Conservation (phyloP, 2,888 invertebrate genomes). For the Rhamnusium bicolor region DNA sequence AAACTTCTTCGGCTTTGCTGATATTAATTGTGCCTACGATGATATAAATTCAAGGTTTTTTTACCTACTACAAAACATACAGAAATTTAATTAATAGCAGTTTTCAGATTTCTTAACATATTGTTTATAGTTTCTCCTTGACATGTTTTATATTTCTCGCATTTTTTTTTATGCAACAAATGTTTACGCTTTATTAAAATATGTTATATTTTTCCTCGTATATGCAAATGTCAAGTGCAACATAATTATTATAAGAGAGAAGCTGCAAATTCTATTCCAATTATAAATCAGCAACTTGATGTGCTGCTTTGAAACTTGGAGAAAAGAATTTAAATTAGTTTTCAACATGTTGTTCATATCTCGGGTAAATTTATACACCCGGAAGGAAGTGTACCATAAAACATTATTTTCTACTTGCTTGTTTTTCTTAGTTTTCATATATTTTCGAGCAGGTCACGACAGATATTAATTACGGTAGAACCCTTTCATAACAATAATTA, state of each 20-base stretch:
- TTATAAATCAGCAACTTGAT: not conserved
- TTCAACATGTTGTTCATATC: not conserved
- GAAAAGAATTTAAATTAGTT: not conserved
- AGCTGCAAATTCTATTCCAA: not conserved
- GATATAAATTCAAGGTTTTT: no score
- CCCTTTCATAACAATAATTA: slow-evolving; percentile 2
- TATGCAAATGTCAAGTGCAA: not conserved
- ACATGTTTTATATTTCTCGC: no score
- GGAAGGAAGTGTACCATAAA: not conserved
- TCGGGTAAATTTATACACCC: not conserved
- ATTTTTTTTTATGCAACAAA: no score
- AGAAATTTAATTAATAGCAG: no score
- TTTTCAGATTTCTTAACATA: no score
- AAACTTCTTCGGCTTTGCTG: no score
- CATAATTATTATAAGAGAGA: not conserved
- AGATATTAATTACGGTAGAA: slow-evolving; percentile 16
- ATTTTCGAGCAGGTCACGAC: slow-evolving; percentile 8
- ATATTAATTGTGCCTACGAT: no score
- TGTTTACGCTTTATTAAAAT: no score
- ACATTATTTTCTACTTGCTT: not conserved
- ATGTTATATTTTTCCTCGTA: not conserved
- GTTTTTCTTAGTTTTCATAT: not conserved
- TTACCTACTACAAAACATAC: no score
- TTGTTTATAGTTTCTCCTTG: no score
- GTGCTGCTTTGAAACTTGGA: not conserved